Evolutionary conservation across 2,113 vertebrate genomes (phyloP).

Genomic region (Balaeniceps rex): DNA sequence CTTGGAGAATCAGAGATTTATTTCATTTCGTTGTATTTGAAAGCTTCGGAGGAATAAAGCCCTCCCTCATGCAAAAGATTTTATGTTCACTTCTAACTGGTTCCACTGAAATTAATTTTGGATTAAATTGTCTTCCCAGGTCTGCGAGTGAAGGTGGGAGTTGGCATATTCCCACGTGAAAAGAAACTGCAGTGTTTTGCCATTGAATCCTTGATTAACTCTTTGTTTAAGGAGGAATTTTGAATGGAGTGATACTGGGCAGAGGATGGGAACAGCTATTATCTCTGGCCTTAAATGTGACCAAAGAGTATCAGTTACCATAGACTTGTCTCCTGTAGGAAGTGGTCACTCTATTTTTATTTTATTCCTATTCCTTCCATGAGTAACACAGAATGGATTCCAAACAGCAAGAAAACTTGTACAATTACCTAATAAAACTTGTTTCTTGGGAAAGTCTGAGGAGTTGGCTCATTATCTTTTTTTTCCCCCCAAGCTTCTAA

Average conservation of each 20-base stretch:
- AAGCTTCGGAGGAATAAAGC: not conserved
- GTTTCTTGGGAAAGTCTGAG: not conserved
- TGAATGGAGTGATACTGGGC: not conserved
- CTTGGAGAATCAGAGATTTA: not conserved
- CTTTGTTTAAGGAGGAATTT: not conserved
- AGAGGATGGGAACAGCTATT: not conserved
- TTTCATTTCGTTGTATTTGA: not conserved
- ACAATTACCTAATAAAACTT: not conserved
- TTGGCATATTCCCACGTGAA: not conserved
- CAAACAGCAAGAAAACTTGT: not conserved
- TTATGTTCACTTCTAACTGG: not conserved
- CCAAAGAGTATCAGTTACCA: not conserved
- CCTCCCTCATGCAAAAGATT: not conserved
- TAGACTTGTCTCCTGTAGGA: not conserved
- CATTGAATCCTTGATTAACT: not conserved
- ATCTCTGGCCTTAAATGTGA: not conserved
- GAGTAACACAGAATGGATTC: not conserved
- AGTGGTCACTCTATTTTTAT: not conserved
- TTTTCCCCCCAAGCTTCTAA: not conserved
- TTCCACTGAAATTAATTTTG: not conserved
- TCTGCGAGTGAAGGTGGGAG: not conserved
- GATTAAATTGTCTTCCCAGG: not conserved
- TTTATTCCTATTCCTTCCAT: not conserved
- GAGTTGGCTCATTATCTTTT: not conserved
- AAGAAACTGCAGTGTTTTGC: not conserved